Percentiles rank a stretch among this genome's conserved stretches.
Evolutionary conservation across 2,888 invertebrate species (phyloP).

Genomic region (Syrista parreyssii): DNA sequence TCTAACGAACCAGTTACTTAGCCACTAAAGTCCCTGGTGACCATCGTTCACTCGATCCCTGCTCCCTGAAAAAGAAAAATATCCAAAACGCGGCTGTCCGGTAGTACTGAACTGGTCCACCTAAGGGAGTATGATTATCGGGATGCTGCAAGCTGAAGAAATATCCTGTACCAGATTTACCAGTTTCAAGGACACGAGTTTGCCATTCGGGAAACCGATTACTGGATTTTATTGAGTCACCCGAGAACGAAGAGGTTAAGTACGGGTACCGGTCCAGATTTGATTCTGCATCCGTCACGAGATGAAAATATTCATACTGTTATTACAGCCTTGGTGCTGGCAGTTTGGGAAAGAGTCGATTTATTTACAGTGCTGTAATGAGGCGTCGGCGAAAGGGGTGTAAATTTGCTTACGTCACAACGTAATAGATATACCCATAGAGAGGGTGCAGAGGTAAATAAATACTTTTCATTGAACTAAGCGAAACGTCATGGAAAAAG

Average conservation of each 20-base stretch:
- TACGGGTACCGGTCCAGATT: conserved; percentile 5
- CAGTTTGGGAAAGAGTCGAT: neutral
- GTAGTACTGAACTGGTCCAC: conserved; percentile 3
- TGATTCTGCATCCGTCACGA: conserved; percentile 5
- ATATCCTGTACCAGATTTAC: conserved; percentile 39
- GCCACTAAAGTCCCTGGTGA: conserved; percentile 34
- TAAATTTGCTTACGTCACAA: neutral
- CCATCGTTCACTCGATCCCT: conserved; percentile 35
- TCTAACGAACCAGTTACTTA: conserved; percentile 66
- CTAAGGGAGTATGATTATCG: neutral
- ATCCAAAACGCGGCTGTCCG: conserved; percentile 38
- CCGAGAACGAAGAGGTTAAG: neutral
- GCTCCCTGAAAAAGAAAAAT: conserved; percentile 15
- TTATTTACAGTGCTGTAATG: neutral
- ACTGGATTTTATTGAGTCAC: neutral
- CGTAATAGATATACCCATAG: too few species aligned
- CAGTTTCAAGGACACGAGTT: conserved; percentile 44
- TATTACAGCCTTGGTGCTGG: conserved; percentile 44
- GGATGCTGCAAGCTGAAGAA: conserved; percentile 53
- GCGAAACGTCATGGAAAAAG: too few species aligned
- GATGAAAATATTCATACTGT: conserved; percentile 49
- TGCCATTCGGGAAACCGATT: neutral
- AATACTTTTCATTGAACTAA: too few species aligned
- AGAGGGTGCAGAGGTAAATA: too few species aligned
- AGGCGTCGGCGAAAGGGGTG: neutral